Percentiles rank a stretch among this genome's conserved stretches.
Conservation (phyloP, 2,888 invertebrate genomes). For the Hydraecia micacea region DNA sequence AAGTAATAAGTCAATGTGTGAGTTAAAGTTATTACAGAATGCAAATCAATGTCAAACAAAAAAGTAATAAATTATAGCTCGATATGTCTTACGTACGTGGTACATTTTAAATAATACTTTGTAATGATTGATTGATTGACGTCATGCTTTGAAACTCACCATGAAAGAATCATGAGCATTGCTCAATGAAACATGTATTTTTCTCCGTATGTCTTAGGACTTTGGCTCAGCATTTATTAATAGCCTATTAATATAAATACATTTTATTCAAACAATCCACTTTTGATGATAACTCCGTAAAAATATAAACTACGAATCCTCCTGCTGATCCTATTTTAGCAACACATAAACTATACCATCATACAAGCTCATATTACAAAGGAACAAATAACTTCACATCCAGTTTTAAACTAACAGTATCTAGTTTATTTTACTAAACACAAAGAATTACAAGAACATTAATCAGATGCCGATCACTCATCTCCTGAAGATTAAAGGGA, state of each 20-base stretch:
- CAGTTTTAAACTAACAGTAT: constrained; percentile 16
- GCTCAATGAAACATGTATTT: not conserved
- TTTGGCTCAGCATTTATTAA: not conserved
- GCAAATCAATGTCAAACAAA: too few species aligned
- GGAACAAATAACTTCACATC: constrained; percentile 22
- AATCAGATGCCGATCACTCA: constrained; percentile 36
- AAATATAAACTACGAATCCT: not conserved
- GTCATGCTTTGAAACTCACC: not conserved
- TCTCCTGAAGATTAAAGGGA: constrained; percentile 53
- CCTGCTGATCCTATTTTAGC: constrained; percentile 1
- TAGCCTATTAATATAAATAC: not conserved
- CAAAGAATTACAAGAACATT: constrained; percentile 42
- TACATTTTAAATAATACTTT: too few species aligned
- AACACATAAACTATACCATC: not conserved
- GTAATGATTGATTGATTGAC: too few species aligned
- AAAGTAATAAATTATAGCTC: too few species aligned
- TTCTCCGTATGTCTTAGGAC: too few species aligned
- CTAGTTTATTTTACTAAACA: constrained; percentile 33
- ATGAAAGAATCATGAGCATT: not conserved
- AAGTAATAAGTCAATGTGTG: too few species aligned
- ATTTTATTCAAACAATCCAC: not conserved
- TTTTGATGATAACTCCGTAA: not conserved
- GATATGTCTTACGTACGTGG: too few species aligned
- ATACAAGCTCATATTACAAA: not conserved
- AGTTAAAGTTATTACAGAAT: too few species aligned